These are phyloP conservation scores for Pteruthius melanotis DNA, from an alignment of 2,113 vertebrate genomes.

Conservation along the genomic window DNA sequence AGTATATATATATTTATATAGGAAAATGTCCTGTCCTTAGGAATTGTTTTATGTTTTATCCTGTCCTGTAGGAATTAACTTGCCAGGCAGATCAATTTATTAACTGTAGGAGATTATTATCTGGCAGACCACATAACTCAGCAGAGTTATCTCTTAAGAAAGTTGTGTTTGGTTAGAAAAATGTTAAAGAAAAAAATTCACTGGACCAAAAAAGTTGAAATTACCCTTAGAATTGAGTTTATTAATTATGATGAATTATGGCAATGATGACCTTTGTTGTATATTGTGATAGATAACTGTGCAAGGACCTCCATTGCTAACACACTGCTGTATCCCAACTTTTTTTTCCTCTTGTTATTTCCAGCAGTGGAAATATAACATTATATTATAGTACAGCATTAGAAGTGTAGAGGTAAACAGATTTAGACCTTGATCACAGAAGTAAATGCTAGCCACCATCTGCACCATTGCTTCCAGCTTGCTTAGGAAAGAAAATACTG, in stretches of 20 bases:
- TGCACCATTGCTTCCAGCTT: not conserved
- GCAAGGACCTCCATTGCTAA: not conserved
- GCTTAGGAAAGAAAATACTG: not conserved
- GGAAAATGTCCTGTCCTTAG: too few relatives aligned
- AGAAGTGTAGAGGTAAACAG: not conserved
- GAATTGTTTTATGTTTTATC: not conserved
- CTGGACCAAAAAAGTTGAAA: not conserved
- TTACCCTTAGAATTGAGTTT: not conserved
- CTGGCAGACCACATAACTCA: not conserved
- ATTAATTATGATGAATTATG: not conserved
- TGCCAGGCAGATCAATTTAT: not conserved
- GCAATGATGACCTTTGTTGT: not conserved
- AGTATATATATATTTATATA: not conserved
- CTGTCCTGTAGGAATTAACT: not conserved
- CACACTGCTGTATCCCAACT: not conserved
- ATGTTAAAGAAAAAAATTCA: not conserved
- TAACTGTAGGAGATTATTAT: not conserved
- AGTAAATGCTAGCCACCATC: not conserved
- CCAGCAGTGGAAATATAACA: not conserved
- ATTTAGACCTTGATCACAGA: not conserved
- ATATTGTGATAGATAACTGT: not conserved
- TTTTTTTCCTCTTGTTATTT: not conserved
- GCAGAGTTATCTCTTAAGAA: not conserved
- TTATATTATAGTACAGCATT: not conserved
- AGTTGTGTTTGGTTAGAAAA: not conserved